Percentiles rank a stretch among this genome's conserved stretches.
Conservation (phyloP, 2,797 vertebrate genomes). For the Enteromius afrohamiltoni region DNA sequence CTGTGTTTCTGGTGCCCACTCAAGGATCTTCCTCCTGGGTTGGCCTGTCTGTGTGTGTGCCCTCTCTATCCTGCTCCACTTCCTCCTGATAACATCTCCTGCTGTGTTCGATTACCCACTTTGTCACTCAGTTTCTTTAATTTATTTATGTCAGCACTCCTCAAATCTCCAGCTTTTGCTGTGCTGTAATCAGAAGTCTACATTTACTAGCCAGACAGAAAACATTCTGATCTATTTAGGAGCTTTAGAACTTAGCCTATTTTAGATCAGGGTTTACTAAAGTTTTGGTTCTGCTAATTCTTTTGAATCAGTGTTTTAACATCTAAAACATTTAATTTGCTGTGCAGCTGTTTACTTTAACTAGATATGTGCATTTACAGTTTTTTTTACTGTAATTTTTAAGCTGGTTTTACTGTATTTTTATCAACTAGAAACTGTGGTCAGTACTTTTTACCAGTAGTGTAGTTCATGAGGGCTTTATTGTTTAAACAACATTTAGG, state of each 20-base stretch:
- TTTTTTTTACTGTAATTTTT: no score
- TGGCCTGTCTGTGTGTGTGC: conserved; percentile 18
- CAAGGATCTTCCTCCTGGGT: conserved; percentile 1
- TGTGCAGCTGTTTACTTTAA: background rate
- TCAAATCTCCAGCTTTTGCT: conserved; percentile 18
- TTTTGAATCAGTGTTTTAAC: background rate
- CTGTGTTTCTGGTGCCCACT: background rate
- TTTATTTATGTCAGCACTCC: conserved; percentile 27
- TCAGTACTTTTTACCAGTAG: background rate
- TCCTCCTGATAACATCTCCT: conserved; percentile 38
- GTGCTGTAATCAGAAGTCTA: conserved; percentile 14
- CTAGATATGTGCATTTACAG: background rate
- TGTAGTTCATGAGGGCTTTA: background rate
- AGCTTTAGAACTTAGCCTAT: background rate
- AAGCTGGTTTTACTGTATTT: no score
- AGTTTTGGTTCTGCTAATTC: background rate
- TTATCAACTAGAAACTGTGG: background rate
- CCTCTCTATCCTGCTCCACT: conserved; percentile 16
- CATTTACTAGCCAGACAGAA: background rate
- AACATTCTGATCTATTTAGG: background rate
- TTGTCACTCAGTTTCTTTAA: conserved; percentile 25
- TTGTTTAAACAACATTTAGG: background rate
- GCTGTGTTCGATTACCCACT: conserved; percentile 30
- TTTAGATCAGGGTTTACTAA: background rate
- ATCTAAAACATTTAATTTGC: background rate